Evolutionary conservation across 2,113 vertebrate species (phyloP).

Genomic region (Myrmecophaga tridactyla): DNA sequence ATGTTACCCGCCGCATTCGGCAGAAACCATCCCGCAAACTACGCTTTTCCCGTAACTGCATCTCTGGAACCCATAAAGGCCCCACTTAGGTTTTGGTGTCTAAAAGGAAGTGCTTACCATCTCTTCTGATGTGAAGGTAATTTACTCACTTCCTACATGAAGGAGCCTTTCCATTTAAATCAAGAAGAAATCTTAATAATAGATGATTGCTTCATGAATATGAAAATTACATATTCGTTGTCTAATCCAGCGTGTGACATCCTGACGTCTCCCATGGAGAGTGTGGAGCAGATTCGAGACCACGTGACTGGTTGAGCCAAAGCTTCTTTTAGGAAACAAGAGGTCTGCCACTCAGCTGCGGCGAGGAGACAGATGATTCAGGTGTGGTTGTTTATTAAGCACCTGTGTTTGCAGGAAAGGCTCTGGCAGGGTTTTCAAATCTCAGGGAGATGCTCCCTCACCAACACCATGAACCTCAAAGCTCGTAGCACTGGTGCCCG

Average conservation of each 20-base stretch:
- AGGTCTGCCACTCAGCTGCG: background rate
- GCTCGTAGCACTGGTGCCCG: too few species aligned
- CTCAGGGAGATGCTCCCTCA: background rate
- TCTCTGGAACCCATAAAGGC: background rate
- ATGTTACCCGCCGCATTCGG: background rate
- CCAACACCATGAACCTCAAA: background rate
- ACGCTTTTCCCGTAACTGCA: background rate
- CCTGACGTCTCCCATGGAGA: background rate
- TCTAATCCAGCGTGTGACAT: constrained; percentile 54
- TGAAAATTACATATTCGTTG: constrained; percentile 44
- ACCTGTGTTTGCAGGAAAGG: background rate
- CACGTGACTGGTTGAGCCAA: background rate
- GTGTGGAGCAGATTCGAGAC: constrained; percentile 15
- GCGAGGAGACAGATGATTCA: background rate
- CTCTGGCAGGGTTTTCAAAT: background rate
- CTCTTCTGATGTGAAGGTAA: constrained; percentile 35
- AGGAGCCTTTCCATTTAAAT: constrained; percentile 64
- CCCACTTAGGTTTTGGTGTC: constrained; percentile 34
- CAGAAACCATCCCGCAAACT: background rate
- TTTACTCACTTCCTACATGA: constrained; percentile 59
- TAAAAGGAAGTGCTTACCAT: constrained; percentile 24
- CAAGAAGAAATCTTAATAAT: constrained; percentile 67
- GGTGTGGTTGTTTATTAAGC: background rate
- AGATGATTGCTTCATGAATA: constrained; percentile 66
- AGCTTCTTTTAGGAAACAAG: constrained; percentile 3